Evolutionary conservation across 2,113 vertebrate species (phyloP), one percentile per base, ranked within the genome.

Genomic region (Saccopteryx bilineata): DNA sequence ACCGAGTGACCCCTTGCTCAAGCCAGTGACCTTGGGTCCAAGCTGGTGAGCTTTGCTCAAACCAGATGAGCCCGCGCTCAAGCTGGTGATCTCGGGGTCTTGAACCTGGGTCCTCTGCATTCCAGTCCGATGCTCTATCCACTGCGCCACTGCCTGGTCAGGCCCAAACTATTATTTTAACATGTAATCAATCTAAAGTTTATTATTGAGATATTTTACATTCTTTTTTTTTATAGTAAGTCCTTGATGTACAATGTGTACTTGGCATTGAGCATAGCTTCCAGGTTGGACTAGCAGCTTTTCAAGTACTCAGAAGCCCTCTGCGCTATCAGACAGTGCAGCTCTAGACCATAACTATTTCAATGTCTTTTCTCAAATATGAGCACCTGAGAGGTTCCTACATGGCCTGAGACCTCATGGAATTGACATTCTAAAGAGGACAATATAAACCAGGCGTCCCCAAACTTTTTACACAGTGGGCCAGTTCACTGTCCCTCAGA

Each of bases 151-250:
- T n/a, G n/a, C n/a, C n/a, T n/a, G n/a, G n/a, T n/a, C n/a, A n/a
- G n/a, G n/a, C 39, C 31, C 48, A 58, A 87, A 71, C 9, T 71
- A 39, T 28, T 10, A 75, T 87, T 85, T 93, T 39, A 91, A 76
- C 33, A n/a, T n/a, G 26, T 56, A 39, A 91, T 66, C 26, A 68
- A 39, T 19, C 39, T 69, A 60, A 96, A 82, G 48, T 71, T 48
- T 66, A 58, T 94, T 74, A 31, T 52, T 69, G 80, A 75, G 75
- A 9, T 9, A 68, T 80, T 95, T 90, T 52, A 91, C 65, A 18
- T 66, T 72, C 18, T 63, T 81, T 83, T 85, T 66, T 31, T 33
- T 75, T n/a, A 50, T 3, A 23, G 6, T 12, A 58, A 83, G n/a
- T 71, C 46, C 17, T 93, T 78, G 88, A 33, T 79, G 74, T 75